These are phyloP conservation scores for Ochotona princeps DNA, from an alignment of 2,113 vertebrate genomes.

Conservation along the genomic window DNA sequence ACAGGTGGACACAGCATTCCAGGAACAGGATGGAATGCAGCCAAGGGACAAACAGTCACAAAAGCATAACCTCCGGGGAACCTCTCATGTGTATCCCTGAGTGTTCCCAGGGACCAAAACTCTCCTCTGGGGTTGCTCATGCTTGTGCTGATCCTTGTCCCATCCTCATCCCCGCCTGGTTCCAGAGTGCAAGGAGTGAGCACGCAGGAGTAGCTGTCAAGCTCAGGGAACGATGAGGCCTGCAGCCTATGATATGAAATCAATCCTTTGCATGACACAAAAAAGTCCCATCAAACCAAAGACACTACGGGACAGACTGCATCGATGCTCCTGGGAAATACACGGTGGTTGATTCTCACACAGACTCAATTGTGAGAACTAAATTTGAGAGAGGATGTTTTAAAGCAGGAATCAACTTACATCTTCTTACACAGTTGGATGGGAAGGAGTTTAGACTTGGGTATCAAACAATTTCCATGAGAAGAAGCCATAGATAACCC, in stretches of 20 bases:
- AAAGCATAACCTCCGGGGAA: too few relatives aligned
- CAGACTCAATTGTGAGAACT: too few relatives aligned
- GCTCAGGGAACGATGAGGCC: not conserved
- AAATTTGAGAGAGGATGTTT: not conserved
- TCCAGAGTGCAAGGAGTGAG: not conserved
- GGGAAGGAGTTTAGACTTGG: not conserved
- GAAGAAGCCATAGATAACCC: not conserved
- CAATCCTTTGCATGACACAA: not conserved
- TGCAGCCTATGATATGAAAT: too few relatives aligned
- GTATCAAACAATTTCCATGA: not conserved
- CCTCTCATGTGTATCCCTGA: too few relatives aligned
- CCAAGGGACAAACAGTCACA: too few relatives aligned
- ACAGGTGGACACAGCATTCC: too few relatives aligned
- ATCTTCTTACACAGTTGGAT: not conserved
- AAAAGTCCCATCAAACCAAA: not conserved
- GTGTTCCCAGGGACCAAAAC: too few relatives aligned
- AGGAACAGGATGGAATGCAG: too few relatives aligned
- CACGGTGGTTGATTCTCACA: not conserved
- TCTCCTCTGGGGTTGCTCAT: too few relatives aligned
- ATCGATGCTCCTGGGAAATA: not conserved
- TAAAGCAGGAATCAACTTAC: not conserved
- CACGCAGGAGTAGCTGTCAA: not conserved
- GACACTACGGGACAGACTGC: not conserved
- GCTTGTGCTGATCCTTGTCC: too few relatives aligned
- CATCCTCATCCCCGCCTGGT: too few relatives aligned